Evolutionary conservation across 1,140 invertebrate genomes (phyloP), one percentile per base, ranked within the genome.

Genomic region (Ditylenchus dipsaci): DNA sequence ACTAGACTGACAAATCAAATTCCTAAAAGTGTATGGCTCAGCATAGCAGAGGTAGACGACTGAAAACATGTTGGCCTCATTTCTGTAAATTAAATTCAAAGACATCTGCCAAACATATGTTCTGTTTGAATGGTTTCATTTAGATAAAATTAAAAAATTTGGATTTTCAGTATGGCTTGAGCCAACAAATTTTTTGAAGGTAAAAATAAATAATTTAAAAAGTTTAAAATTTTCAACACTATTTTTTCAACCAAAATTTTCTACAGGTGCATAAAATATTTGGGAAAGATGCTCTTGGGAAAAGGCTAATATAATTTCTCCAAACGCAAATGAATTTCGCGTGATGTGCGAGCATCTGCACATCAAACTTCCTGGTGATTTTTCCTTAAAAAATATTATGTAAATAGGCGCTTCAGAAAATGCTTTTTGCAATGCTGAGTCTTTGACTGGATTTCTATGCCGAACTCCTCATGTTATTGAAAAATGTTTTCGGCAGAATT

Each of bases 261-360:
- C 11, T 38, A 38, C 33, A 38, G 33, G 33, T 43, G 19, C 38
- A 30, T 19, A 61, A 61, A 21, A 5, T 61, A 7, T 61, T 61
- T 43, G 59, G 29, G 3, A 29, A 61, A 33, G 29, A n/a, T 19
- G 59, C 17, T 1, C 27, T 61, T 8, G 3, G 59, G 59, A 33
- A 30, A 43, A 61, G n/a, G n/a, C 8, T 30, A 43, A 30, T 29
- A n/a, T n/a, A 5, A 30, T 61, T 29, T 61, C 59, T 19, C 59
- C 59, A 61, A 61, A 61, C 29, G 59, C 59, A 61, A 30, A 33
- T 30, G 59, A 61, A 61, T 61, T 61, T 27, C 5, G 59, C 1
- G 59, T 26, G 26, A 19, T 61, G n/a, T 61, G 59, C 21, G 19
- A 30, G 5, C 38, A 43, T 30, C 29, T 61, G 3, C 3, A 43